Base-by-base conservation (phyloP, 2,797 vertebrate species). In the Bufotes viridis region DNA sequence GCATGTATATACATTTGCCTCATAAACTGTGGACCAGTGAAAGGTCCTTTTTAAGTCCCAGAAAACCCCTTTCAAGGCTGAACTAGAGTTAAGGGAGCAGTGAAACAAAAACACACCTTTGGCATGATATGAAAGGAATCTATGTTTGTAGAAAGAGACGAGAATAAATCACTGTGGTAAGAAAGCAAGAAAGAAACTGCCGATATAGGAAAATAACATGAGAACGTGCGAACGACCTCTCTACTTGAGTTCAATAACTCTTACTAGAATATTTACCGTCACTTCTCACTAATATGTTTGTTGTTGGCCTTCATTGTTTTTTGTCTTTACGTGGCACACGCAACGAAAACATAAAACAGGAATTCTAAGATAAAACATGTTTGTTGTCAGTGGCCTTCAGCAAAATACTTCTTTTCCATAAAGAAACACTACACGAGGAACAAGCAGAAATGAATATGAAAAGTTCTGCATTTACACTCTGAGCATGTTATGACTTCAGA, bases 281-380 rank as follows among this genome's bases (percentile, higher is more conserved):
- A 63, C 5, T 8, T 63, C 61, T 63, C 74, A 20, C 60, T 65
- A 78, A 63, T 72, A 61, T 78, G 84, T 67, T 85, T 85, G 72
- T 85, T 78, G 60, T 18, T 67, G 53, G 42, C 24, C 74, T 29
- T 18, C 84, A 85, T 53, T 85, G 74, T 78, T 78, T 78, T 63
- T 67, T 24, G 13, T 42, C 42, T 67, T 20, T 81, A 3, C 13
- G 58, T 24, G 13, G 86, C 69, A 81, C 55, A 20, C 22, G 20
- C 12, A 57, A 51, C 17, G 72, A 63, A 51, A 88, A 81, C 51
- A 85, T 53, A 67, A 57, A 76, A 26, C 82, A 74, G 82, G 87
- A 88, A 88, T 85, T 79, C 85, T 81, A 78, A 61, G 82, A 84
- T 88, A 61, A 84, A 75, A 85, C 87, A 81, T 88, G 87, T 75